phyloP scores from a whole-genome alignment of 2,888 invertebrate species.

The Diploptera punctata region DNA sequence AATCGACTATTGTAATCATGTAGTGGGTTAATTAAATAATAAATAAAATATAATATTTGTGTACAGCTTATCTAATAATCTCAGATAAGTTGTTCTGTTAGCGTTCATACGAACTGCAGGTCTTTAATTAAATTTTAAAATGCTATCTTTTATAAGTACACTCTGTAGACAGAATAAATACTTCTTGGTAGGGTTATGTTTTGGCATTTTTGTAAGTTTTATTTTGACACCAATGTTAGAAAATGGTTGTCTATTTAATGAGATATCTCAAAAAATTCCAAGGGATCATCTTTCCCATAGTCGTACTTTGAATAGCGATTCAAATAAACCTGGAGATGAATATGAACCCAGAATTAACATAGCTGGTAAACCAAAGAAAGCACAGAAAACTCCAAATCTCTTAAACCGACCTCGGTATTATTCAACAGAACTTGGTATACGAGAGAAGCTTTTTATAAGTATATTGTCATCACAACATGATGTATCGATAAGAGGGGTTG shows the following conservation, averaged over 20 bases:
- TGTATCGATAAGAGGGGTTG: conserved; percentile 74
- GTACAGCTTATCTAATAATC: too few species aligned
- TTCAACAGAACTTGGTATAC: conserved; percentile 93
- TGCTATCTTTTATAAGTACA: conserved; percentile 29
- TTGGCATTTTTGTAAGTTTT: conserved; percentile 64
- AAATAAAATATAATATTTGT: too few species aligned
- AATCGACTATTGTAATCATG: too few species aligned
- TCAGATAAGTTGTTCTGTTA: too few species aligned
- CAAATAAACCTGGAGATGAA: conserved; percentile 49
- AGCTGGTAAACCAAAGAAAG: conserved; percentile 56
- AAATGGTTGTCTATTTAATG: conserved; percentile 44
- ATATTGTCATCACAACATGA: conserved; percentile 80
- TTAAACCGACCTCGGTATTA: conserved; percentile 90
- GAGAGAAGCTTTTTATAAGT: conserved; percentile 86
- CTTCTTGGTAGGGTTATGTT: conserved; percentile 62
- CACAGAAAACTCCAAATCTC: conserved; percentile 61
- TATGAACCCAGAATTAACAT: conserved; percentile 58
- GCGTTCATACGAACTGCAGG: too few species aligned
- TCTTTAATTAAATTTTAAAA: too few species aligned
- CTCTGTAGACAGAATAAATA: conserved; percentile 56
- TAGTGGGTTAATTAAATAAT: too few species aligned
- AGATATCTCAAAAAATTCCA: background rate
- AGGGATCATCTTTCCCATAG: conserved; percentile 36
- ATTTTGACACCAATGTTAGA: conserved; percentile 58
- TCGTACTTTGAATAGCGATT: conserved; percentile 13